These are phyloP conservation scores for Eubucco bourcierii DNA, from an alignment of 2,113 vertebrate species.

Conservation along the genomic window DNA sequence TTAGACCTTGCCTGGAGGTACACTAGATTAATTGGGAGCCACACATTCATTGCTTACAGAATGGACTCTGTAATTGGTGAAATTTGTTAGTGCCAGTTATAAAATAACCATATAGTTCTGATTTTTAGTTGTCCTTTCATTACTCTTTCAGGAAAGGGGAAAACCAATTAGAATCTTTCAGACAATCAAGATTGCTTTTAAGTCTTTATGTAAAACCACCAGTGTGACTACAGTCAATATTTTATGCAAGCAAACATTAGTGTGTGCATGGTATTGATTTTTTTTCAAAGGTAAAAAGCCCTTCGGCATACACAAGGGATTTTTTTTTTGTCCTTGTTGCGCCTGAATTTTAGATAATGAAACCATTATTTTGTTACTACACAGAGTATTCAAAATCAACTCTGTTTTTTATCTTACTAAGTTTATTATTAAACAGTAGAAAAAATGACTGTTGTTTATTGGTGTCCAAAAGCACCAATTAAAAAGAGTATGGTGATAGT, in stretches of 20 bases:
- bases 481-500: neutral
- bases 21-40: constrained; percentile 85
- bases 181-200: constrained; percentile 47
- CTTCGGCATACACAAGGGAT: constrained; percentile 6
- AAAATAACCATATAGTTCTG: constrained; percentile 82
- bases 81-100: constrained; percentile 88
- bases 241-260: constrained; percentile 62
- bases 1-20: constrained; percentile 87
- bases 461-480: neutral
- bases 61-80: constrained; percentile 84
- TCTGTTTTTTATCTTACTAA: neutral
- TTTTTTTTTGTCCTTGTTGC: constrained; percentile 38
- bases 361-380: constrained; percentile 7
- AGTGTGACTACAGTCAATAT: constrained; percentile 56
- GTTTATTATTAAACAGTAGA: constrained; percentile 11
- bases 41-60: constrained; percentile 86
- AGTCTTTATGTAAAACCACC: constrained; percentile 55
- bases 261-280: constrained; percentile 60
- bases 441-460: neutral
- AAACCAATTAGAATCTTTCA: constrained; percentile 72
- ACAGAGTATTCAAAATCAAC: constrained; percentile 35
- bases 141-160: constrained; percentile 61
- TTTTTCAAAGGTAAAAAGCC: constrained; percentile 43
- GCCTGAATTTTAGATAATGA: constrained; percentile 58
- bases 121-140: constrained; percentile 72